A percentile compares a stretch with the other conserved stretches of the same genome.
Evolutionary conservation across 2,888 invertebrate genomes (phyloP).

Genomic region (Spisula subtruncata): DNA sequence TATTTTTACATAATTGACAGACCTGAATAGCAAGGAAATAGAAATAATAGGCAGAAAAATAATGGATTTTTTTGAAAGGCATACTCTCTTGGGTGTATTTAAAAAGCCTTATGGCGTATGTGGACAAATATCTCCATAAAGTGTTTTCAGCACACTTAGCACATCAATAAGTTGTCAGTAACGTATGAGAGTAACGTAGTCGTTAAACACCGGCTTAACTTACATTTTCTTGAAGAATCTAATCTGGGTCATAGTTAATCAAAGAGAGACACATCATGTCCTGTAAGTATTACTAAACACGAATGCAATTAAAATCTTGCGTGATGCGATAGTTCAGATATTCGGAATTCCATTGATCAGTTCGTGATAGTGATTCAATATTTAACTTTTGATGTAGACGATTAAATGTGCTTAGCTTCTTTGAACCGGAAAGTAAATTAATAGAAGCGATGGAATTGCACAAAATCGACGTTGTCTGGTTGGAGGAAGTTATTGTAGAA

Average conservation of each 20-base stretch:
- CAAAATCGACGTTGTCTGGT: slow-evolving; percentile 15
- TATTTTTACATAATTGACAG: too few relatives aligned
- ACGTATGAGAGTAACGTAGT: too few relatives aligned
- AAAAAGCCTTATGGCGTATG: too few relatives aligned
- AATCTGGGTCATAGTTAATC: slow-evolving; percentile 2
- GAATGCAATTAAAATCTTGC: slow-evolving; percentile 8
- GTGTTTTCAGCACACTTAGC: too few relatives aligned
- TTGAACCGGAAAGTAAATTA: slow-evolving; percentile 15
- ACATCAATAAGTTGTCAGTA: too few relatives aligned
- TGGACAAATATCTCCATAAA: too few relatives aligned
- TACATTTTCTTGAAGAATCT: too few relatives aligned
- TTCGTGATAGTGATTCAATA: neutral
- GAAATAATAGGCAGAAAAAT: too few relatives aligned
- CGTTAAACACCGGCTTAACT: too few relatives aligned
- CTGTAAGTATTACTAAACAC: neutral
- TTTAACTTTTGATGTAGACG: slow-evolving; percentile 17
- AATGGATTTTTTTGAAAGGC: too few relatives aligned
- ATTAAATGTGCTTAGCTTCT: neutral
- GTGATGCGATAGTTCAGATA: neutral
- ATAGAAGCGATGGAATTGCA: neutral
- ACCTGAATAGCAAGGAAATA: too few relatives aligned
- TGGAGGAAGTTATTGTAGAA: neutral
- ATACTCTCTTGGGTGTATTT: too few relatives aligned
- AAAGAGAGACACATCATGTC: neutral
- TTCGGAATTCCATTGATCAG: neutral